Base-by-base conservation (phyloP, 2,797 vertebrate genomes). In the Pachyuromys duprasi region DNA sequence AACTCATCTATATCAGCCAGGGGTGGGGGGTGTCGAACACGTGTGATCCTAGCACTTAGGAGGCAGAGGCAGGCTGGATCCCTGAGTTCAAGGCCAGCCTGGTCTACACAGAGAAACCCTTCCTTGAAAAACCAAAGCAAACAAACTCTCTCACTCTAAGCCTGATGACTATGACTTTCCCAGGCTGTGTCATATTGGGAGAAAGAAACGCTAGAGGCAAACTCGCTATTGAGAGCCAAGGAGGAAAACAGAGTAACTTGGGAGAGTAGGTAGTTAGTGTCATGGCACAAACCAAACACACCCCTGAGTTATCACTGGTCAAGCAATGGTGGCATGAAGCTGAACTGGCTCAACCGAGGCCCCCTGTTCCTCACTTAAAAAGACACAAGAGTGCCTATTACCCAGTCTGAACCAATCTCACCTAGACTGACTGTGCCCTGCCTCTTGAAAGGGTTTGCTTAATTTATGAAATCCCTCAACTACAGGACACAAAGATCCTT, bases 401-500 rank as follows among this genome's bases (percentile, higher is more conserved):
- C 62, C 70, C 65, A 70, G 2, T 83, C 49, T 90, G 86, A 69
- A 86, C 5, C 70, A 42, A 63, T 81, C 86, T 60, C 82, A 78
- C 94, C n/a, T 93, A 88, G 86, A 5, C 86, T 87, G 26, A 3
- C 91, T 91, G n/a, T 80, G 36, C 78, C 78, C 60, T 79, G 39
- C 42, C 76, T 93, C 87, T 94, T 95, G 42, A 91, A 87, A 86
- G 42, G 62, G 3, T 65, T 94, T 88, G n/a, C n/a, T 92, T 95
- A 69, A 95, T 91, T 96, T 93, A 72, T 95, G 91, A 95, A 82
- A 55, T 86, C 70, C 11, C 33, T 87, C 39, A 60, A 62, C n/a
- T 93, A 12, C 70, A 62, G 28, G 53, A 83, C 72, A 72, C 65
- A 95, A 93, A 94, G 33, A 53, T 45, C 53, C 91, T 95, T 95